These are phyloP conservation scores for Tachina fera DNA, from an alignment of 2,888 invertebrate species.

Conservation along the genomic window DNA sequence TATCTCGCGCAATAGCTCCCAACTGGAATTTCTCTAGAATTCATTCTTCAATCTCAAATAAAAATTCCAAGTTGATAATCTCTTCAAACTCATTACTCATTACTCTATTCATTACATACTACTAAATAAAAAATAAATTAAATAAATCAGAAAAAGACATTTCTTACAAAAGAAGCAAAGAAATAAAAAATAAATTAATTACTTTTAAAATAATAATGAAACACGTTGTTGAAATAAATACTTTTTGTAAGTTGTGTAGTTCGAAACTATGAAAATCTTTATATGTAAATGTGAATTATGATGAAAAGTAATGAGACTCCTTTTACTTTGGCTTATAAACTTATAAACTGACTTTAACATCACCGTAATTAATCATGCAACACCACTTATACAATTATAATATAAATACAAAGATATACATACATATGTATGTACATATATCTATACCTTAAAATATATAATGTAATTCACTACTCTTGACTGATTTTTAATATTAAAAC, in stretches of 20 bases:
- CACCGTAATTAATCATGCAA: constrained; percentile 55
- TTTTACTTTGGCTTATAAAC: constrained; percentile 53
- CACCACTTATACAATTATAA: constrained; percentile 69
- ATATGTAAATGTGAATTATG: constrained; percentile 67
- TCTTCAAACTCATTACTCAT: constrained; percentile 16
- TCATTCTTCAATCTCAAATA: background rate
- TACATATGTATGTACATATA: constrained; percentile 56
- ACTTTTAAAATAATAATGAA: constrained; percentile 19
- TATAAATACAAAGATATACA: constrained; percentile 47
- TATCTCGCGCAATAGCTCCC: constrained; percentile 34
- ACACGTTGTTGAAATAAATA: constrained; percentile 61
- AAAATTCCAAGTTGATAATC: constrained; percentile 19
- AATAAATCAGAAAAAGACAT: background rate
- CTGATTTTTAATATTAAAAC: constrained; percentile 71
- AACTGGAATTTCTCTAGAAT: background rate
- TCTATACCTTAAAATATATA: constrained; percentile 54
- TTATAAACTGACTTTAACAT: constrained; percentile 53
- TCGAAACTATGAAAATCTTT: constrained; percentile 60
- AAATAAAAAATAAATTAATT: constrained; percentile 16
- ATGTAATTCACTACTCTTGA: constrained; percentile 70
- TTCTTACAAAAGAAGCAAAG: background rate
- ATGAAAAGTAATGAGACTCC: constrained; percentile 41
- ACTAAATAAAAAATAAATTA: background rate
- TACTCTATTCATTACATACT: background rate
- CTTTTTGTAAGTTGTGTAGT: constrained; percentile 69